These are phyloP conservation scores for Orientallactaga bullata DNA, from an alignment of 2,113 vertebrate species.

Conservation along the genomic window DNA sequence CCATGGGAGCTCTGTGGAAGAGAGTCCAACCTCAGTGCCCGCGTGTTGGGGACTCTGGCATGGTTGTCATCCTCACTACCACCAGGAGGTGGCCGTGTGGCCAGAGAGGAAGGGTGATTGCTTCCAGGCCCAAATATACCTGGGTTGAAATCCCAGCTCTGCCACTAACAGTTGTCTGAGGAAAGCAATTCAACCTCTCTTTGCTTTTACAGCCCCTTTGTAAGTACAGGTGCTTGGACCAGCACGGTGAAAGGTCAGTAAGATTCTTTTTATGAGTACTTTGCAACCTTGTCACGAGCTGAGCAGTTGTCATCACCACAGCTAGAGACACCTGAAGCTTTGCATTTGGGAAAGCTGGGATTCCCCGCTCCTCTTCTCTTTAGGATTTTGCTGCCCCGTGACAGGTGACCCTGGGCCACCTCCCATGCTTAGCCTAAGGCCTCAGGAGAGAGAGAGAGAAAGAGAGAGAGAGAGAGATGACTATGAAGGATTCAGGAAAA, in stretches of 20 bases:
- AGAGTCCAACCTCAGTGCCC: background rate
- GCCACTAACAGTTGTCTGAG: background rate
- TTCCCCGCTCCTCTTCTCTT: background rate
- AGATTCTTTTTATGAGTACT: background rate
- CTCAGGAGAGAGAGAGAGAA: background rate
- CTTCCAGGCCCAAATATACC: background rate
- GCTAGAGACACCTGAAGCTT: background rate
- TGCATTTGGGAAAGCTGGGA: background rate
- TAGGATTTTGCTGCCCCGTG: background rate
- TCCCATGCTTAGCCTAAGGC: background rate
- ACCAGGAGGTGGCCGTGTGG: slow-evolving; percentile 13
- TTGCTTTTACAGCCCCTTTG: background rate
- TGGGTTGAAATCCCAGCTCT: background rate
- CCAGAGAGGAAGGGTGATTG: background rate
- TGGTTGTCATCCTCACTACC: background rate
- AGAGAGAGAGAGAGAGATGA: background rate
- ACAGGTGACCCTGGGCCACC: background rate
- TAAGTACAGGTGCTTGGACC: background rate
- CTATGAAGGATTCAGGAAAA: background rate
- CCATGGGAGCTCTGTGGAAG: background rate
- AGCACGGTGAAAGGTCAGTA: background rate
- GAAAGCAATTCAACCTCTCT: background rate
- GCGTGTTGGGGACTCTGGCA: fast-evolving
- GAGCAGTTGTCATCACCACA: background rate
- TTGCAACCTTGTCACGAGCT: background rate